Percentiles rank a stretch among this genome's conserved stretches.
phyloP scores from a whole-genome alignment of 1,140 invertebrate species.

The Macrocentrus cingulum region DNA sequence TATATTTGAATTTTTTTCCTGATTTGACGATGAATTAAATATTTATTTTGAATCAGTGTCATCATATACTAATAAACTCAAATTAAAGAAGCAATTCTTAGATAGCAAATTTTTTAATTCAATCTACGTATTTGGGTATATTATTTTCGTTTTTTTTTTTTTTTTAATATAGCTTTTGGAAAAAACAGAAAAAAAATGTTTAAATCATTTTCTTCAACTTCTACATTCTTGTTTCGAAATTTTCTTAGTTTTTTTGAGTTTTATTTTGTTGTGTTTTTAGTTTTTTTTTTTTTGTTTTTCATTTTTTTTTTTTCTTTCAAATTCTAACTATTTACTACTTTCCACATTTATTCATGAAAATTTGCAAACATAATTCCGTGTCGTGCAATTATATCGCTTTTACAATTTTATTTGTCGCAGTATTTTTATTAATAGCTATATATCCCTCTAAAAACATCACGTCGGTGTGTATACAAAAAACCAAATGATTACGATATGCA shows the following conservation, averaged over 20 bases:
- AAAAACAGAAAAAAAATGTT: too few species aligned
- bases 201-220: too few species aligned
- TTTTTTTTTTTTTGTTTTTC: background rate
- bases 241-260: too few species aligned
- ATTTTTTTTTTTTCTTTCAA: background rate
- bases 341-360: background rate
- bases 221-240: too few species aligned
- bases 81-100: too few species aligned
- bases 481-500: background rate
- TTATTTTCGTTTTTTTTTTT: background rate
- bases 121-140: too few species aligned
- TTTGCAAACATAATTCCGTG: background rate
- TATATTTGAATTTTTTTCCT: conserved; percentile 19
- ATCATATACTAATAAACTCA: too few species aligned
- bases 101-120: too few species aligned
- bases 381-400: background rate
- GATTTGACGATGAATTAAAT: too few species aligned
- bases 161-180: conserved; percentile 1
- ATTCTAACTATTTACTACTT: background rate
- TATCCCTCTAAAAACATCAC: background rate
- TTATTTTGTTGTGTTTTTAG: too few species aligned
- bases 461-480: background rate
- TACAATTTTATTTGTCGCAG: background rate
- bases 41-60: too few species aligned
- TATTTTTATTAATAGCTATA: background rate